Evolutionary conservation across 2,888 invertebrate genomes (phyloP).

Genomic region (Beris morrisii): DNA sequence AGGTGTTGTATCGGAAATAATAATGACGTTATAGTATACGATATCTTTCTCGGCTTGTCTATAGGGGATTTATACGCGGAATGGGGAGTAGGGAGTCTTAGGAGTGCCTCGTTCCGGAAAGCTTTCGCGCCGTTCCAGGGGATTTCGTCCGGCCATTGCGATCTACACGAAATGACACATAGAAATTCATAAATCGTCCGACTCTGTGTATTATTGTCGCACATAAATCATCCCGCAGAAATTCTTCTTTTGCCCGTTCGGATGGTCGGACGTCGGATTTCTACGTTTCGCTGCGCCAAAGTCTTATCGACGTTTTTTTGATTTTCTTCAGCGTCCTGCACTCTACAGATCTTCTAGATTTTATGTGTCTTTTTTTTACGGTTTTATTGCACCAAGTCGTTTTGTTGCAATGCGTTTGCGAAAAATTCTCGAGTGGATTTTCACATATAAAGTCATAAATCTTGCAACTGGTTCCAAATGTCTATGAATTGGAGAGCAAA

Average conservation of each 20-base stretch:
- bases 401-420: slow-evolving; percentile 31
- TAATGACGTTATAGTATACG: slow-evolving; percentile 36
- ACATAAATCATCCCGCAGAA: slow-evolving; percentile 37
- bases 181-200: slow-evolving; percentile 39
- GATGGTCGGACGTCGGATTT: slow-evolving; percentile 23
- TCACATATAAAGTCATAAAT: slow-evolving; percentile 35
- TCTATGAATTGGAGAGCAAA: slow-evolving; percentile 35
- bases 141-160: not conserved
- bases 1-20: slow-evolving; percentile 39
- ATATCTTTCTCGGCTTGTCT: slow-evolving; percentile 26
- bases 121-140: not conserved
- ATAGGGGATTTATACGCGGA: slow-evolving; percentile 7
- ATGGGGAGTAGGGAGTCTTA: not conserved
- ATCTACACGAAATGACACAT: slow-evolving; percentile 34
- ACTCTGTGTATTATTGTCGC: slow-evolving; percentile 39
- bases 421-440: slow-evolving; percentile 37
- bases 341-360: slow-evolving; percentile 27
- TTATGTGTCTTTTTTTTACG: slow-evolving; percentile 2
- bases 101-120: slow-evolving; percentile 14
- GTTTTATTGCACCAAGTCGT: slow-evolving; percentile 21
- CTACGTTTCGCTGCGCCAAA: slow-evolving; percentile 5
- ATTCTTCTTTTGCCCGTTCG: slow-evolving; percentile 32
- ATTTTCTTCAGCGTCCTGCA: slow-evolving; percentile 29
- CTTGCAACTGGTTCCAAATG: slow-evolving; percentile 36
- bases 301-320: slow-evolving; percentile 30